Conservation (phyloP, 2,888 invertebrate genomes). For the Tenthredo mesomela region DNA sequence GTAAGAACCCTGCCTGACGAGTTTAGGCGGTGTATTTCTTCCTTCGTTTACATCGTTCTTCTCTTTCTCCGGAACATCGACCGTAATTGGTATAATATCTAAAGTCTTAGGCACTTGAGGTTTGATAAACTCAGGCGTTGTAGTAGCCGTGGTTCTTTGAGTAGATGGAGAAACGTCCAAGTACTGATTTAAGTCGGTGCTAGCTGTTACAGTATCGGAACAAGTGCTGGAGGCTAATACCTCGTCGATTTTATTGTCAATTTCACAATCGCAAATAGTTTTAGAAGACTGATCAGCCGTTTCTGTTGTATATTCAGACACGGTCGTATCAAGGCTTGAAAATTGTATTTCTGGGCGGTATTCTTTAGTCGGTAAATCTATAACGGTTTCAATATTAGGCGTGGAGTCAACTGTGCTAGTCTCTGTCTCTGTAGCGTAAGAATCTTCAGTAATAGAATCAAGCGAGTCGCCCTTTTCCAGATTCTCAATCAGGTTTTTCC, state of each 20-base stretch:
- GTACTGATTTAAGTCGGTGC: slow-evolving; percentile 66
- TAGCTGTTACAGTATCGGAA: slow-evolving; percentile 62
- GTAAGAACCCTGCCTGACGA: slow-evolving; percentile 89
- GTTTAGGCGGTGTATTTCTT: slow-evolving; percentile 70
- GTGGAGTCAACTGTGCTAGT: slow-evolving; percentile 50
- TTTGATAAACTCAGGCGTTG: slow-evolving; percentile 64
- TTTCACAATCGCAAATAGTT: slow-evolving; percentile 55
- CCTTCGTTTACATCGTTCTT: slow-evolving; percentile 60
- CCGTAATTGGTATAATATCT: slow-evolving; percentile 71
- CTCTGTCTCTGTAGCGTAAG: slow-evolving; percentile 57
- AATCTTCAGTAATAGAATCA: slow-evolving; percentile 55
- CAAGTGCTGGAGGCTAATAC: slow-evolving; percentile 57
- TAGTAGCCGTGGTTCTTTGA: slow-evolving; percentile 62
- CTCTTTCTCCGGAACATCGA: slow-evolving; percentile 60
- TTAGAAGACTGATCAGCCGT: slow-evolving; percentile 27
- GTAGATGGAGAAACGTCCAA: slow-evolving; percentile 62
- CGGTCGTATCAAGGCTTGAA: slow-evolving; percentile 49
- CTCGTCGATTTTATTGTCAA: slow-evolving; percentile 55
- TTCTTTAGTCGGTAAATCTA: slow-evolving; percentile 54
- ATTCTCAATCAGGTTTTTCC: slow-evolving; percentile 28
- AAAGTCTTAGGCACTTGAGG: slow-evolving; percentile 74
- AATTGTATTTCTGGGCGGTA: not conserved
- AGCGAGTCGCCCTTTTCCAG: slow-evolving; percentile 25
- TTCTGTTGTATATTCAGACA: slow-evolving; percentile 45
- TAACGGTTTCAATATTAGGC: slow-evolving; percentile 45